Base-by-base conservation (phyloP, 1,140 invertebrate species). In the Drosophila sp. region DNA sequence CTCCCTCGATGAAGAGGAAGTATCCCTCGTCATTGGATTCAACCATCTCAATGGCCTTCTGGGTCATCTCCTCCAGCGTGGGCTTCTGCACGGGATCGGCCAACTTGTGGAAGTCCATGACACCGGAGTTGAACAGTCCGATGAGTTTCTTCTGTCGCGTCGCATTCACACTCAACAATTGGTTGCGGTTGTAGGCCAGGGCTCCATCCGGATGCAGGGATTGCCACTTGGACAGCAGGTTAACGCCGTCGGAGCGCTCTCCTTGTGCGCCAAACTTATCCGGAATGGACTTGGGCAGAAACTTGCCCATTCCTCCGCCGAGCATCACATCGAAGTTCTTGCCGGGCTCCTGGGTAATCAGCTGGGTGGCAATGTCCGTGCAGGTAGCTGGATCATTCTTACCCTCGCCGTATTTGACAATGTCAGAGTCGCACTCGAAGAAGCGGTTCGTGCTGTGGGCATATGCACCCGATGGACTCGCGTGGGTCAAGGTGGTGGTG, bases 341-440 rank as follows among this genome's bases (percentile, higher is more conserved):
- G 13, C 94, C 93, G 4, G 93, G 93, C 14, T 93, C 92, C 27
- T 94, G 93, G 53, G 94, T 94, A 7, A 97, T 90, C 27, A 96
- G 92, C 75, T 97, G 96, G 13, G 92, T 90, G 4, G 94, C 94
- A 56, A 94, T 93, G 66, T 94, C 94, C 62, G 77, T 78, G 75
- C 93, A 94, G n/a, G 90, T 90, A 7, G 89, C 89, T 7, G 93
- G 67, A 27, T 92, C 65, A 9, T 87, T 66, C 36, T 53, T 0
- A 7, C 41, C 78, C 5, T 32, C 71, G 13, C 92, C 92, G 29
- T 92, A 90, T 0, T 75, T 80, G 0, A 92, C 87, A 0, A 94
- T 93, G 89, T 94, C 90, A 82, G 94, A 87, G 94, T 97, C 96
- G 58, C 94, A 94, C 90, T 97, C 96, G 95, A 96, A 97, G 80